Conservation (phyloP, 2,888 invertebrate genomes). For the Carabus problematicus region DNA sequence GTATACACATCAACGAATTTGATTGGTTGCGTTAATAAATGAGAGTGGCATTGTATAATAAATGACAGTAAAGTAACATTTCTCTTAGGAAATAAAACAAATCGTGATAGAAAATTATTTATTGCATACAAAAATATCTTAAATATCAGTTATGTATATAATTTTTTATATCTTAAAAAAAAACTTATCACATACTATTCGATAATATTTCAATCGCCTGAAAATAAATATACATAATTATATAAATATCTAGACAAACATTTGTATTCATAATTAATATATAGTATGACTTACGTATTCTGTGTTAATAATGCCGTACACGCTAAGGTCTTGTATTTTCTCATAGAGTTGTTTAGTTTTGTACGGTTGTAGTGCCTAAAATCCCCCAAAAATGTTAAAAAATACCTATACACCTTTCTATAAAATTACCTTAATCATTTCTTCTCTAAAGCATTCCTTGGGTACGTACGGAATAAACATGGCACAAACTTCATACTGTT, state of each 20-base stretch:
- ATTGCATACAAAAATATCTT: not conserved
- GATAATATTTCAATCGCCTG: constrained; percentile 11
- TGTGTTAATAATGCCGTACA: constrained; percentile 23
- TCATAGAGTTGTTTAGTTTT: constrained; percentile 10
- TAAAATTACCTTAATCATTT: constrained; percentile 11
- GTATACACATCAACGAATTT: no score
- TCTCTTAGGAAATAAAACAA: not conserved
- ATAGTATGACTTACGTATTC: constrained; percentile 16
- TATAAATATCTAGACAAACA: not conserved
- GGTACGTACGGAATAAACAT: constrained; percentile 28
- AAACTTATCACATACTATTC: not conserved
- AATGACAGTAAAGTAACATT: no score
- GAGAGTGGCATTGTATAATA: no score
- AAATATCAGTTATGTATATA: not conserved
- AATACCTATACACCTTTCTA: not conserved
- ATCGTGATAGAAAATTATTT: not conserved
- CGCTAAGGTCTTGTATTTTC: constrained; percentile 7
- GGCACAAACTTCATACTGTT: constrained; percentile 24
- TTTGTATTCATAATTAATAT: not conserved
- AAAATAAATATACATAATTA: constrained; percentile 2
- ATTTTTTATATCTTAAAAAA: not conserved
- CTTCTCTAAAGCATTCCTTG: not conserved
- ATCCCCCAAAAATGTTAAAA: not conserved
- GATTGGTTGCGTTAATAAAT: no score
- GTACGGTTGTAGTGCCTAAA: constrained; percentile 7